Conservation (phyloP, 2,888 invertebrate species). For the Drosophila anomalata region DNA sequence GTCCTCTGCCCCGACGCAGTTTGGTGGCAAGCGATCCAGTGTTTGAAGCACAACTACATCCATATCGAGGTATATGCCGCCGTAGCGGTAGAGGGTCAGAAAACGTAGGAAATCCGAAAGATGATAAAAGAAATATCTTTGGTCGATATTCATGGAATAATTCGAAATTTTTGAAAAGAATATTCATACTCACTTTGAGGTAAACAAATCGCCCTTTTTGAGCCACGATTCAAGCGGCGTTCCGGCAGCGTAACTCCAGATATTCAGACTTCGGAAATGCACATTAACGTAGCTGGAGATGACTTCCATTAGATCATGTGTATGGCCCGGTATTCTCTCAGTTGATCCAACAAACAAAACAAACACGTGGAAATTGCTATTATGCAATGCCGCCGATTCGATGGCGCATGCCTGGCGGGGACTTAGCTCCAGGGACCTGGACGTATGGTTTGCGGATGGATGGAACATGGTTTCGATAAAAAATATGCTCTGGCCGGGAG, state of each 20-base stretch:
- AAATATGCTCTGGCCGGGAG: slow-evolving; percentile 78
- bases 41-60: slow-evolving; percentile 88
- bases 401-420: slow-evolving; percentile 82
- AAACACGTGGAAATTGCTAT: slow-evolving; percentile 78
- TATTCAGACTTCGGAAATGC: slow-evolving; percentile 74
- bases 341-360: slow-evolving; percentile 81
- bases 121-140: background rate
- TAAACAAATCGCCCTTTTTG: slow-evolving; percentile 70
- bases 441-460: background rate
- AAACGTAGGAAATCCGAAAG: slow-evolving; percentile 79
- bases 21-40: slow-evolving; percentile 81
- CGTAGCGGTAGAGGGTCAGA: slow-evolving; percentile 88
- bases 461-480: slow-evolving; percentile 83
- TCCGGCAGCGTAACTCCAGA: slow-evolving; percentile 76
- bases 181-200: slow-evolving; percentile 53
- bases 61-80: slow-evolving; percentile 90
- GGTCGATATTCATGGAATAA: background rate
- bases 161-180: background rate
- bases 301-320: slow-evolving; percentile 59
- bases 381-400: slow-evolving; percentile 81
- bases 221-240: slow-evolving; percentile 81
- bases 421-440: slow-evolving; percentile 64
- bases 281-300: slow-evolving; percentile 78
- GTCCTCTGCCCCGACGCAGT: slow-evolving; percentile 88
- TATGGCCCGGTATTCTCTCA: slow-evolving; percentile 23